phyloP scores from a whole-genome alignment of 1,140 invertebrate genomes.

The Popillia japonica region DNA sequence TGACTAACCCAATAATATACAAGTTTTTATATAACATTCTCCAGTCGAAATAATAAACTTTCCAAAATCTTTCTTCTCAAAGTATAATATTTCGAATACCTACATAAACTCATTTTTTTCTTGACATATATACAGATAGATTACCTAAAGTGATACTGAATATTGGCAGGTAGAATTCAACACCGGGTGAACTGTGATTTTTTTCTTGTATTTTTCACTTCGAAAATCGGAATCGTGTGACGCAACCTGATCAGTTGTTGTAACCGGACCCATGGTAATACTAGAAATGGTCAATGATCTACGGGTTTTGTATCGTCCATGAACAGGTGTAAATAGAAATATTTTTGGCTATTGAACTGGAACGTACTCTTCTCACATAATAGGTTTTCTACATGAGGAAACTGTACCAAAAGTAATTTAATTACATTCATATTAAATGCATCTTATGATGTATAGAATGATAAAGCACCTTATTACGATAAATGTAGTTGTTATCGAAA shows the following conservation, averaged over 20 bases:
- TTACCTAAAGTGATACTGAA: slow-evolving; percentile 17
- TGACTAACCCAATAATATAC: neutral
- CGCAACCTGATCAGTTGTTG: slow-evolving; percentile 27
- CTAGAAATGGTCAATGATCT: slow-evolving; percentile 31
- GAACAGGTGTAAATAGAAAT: slow-evolving; percentile 34
- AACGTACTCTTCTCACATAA: slow-evolving; percentile 16
- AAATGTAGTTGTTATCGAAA: neutral
- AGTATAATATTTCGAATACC: too few species aligned
- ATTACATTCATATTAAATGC: slow-evolving; percentile 28
- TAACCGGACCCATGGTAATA: slow-evolving; percentile 27
- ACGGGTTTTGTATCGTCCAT: slow-evolving; percentile 15
- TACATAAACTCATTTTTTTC: too few species aligned
- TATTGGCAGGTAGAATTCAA: slow-evolving; percentile 25
- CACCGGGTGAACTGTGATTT: slow-evolving; percentile 10
- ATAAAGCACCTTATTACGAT: neutral
- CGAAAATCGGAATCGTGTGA: slow-evolving; percentile 29
- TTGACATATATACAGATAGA: neutral
- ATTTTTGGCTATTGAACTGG: slow-evolving; percentile 33
- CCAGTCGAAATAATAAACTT: too few species aligned
- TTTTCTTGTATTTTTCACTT: slow-evolving; percentile 6
- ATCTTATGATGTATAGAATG: slow-evolving; percentile 11
- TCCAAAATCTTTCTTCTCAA: too few species aligned
- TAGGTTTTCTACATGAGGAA: slow-evolving; percentile 22
- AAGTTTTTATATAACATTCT: too few species aligned
- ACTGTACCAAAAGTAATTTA: slow-evolving; percentile 28